Percentiles rank a stretch among this genome's conserved stretches.
phyloP scores from a whole-genome alignment of 2,797 vertebrate species.

The Todus mexicanus region DNA sequence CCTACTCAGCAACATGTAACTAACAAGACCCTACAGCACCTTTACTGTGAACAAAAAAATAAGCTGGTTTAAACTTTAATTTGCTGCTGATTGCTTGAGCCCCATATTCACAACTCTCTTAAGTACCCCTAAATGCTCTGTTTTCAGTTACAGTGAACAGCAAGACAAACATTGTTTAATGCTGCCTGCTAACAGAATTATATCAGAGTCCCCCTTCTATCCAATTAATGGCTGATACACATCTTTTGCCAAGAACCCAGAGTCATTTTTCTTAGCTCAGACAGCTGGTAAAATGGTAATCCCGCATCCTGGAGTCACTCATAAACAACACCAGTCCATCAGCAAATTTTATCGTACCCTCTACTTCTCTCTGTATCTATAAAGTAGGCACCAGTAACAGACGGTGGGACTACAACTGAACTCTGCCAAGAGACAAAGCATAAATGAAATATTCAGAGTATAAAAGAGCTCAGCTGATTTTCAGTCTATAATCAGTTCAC shows the following conservation, averaged over 20 bases:
- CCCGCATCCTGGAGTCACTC: slow-evolving; percentile 40
- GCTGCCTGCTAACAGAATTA: slow-evolving; percentile 71
- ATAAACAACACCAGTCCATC: slow-evolving; percentile 32
- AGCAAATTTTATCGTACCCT: slow-evolving; percentile 2
- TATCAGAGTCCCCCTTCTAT: slow-evolving; percentile 56
- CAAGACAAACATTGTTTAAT: slow-evolving; percentile 81
- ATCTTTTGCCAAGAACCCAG: slow-evolving; percentile 54
- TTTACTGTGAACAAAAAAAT: slow-evolving; percentile 70
- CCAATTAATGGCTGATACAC: slow-evolving; percentile 68
- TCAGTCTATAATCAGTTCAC: not conserved
- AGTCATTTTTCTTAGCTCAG: slow-evolving; percentile 63
- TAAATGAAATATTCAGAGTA: slow-evolving; percentile 50
- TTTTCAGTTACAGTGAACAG: slow-evolving; percentile 73
- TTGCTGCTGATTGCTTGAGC: slow-evolving; percentile 74
- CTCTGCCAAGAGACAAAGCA: slow-evolving; percentile 2
- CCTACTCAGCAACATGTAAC: slow-evolving; percentile 78
- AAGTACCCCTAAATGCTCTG: slow-evolving; percentile 75
- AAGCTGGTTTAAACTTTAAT: slow-evolving; percentile 78
- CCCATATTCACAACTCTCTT: slow-evolving; percentile 76
- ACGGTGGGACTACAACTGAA: not conserved
- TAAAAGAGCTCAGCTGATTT: slow-evolving; percentile 1
- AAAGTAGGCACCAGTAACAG: slow-evolving; percentile 23
- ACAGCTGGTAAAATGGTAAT: slow-evolving; percentile 58
- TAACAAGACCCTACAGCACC: slow-evolving; percentile 77
- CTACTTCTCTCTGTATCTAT: not conserved